Base-by-base conservation (phyloP, 2,113 vertebrate species). In the Thymallus thymallus region DNA sequence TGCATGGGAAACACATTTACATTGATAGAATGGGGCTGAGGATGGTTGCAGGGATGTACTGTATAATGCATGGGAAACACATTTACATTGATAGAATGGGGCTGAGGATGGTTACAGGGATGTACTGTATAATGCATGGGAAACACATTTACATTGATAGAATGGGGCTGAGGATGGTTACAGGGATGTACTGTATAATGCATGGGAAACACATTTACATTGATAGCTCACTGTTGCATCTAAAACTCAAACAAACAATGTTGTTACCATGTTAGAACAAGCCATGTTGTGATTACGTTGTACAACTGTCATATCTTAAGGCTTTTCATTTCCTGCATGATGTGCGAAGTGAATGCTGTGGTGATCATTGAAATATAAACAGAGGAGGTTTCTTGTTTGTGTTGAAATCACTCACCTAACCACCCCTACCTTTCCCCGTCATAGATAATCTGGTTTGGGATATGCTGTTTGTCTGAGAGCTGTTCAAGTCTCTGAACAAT, bases 271-370 rank as follows among this genome's bases (percentile, higher is more conserved):
- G 35, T 6, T 32, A 32, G 6, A 32, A 32, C 6, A 32, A 32
- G 32, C 32, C 16, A 51, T 51, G 48, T 16, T 51, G 3, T 18
- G 48, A 51, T 14, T 51, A 16, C 14, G 46, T 20, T 20, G 13
- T 55, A 55, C 51, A 4, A 55, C 18, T 55, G 51, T 20, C 13
- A 76, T 82, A 84, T 79, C 79, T 83, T 76, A 60, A 81, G 74
- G 23, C 9, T 10, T 66, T 41, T 2, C 18, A 20, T 32, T 55
- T 20, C 5, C 51, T 55, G 51, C 51, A 20, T 66, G 64, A 66
- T 66, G 64, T 66, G 64, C 64, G 35, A 35, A 32, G 64, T 32
- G 30, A 66, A n/a, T 6, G 20, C 51, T 20, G 14, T 6, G 20
- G 51, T 20, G 14, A 55, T 20, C 16, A 5, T 51, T 16, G 1